Base-by-base conservation (phyloP, 23 tunicate genomes). In the Ciona savignyi region DNA sequence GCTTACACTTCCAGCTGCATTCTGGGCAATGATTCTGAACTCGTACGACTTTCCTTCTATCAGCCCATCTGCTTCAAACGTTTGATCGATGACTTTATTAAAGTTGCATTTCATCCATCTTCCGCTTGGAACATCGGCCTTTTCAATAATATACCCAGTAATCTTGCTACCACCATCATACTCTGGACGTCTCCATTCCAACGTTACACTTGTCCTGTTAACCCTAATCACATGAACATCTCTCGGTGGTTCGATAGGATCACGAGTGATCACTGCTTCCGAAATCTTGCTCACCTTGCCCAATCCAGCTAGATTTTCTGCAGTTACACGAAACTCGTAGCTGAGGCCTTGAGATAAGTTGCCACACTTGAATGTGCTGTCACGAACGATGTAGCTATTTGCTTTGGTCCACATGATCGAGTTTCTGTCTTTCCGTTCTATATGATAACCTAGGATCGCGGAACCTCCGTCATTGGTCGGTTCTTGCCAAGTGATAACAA, bases 141-240 rank as follows among this genome's bases (percentile, higher is more conserved):
- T 70, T 35, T 93, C 82, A n/a, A 93, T 78, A 67, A 86, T 74
- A 71, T 77, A 93, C 60, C 87, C 68, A 19, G 84, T 72, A 26
- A 93, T 74, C 31, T 80, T 71, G 6, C 64, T 33, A 1, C 95
- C 95, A 30, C 81, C 98, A 23, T 87, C 94, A 60, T 92, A 81
- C 63, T 93, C 87, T 35, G 98, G 98, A 33, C 78, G 88, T 63
- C 80, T 86, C 98, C 98, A 93, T 27, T 83, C 76, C 48, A 93
- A 76, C 85, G 86, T 93, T 62, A 88, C 81, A 9, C 88, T 81
- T 35, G 86, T 90, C 51, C 76, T 80, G 27, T 84, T 85, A 0
- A 87, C 85, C 4, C 94, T 88, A 29, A 76, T 78, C 0, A 81
- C 84, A 29, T 71, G 35, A 2, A 80, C 82, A 9, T 81, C 73